These are phyloP conservation scores for Drosophila sulfurigaster DNA, from an alignment of 1,140 invertebrate genomes.

Conservation along the genomic window DNA sequence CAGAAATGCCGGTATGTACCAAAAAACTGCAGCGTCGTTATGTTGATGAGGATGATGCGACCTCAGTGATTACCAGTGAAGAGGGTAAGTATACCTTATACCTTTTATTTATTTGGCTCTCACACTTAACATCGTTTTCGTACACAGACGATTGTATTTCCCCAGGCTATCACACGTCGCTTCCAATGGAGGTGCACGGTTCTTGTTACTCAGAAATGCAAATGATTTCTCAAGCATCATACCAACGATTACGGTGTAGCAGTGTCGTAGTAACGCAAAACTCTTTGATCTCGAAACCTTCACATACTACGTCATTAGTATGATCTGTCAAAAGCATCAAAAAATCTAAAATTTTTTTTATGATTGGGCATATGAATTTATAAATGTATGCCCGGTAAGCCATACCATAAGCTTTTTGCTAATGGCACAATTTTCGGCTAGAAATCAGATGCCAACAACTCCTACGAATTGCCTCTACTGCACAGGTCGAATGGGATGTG, in stretches of 20 bases:
- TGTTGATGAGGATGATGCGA: slow-evolving; percentile 84
- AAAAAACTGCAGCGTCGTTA: slow-evolving; percentile 80
- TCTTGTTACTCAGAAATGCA: slow-evolving; percentile 90
- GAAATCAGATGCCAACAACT: slow-evolving; percentile 85
- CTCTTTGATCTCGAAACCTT: slow-evolving; percentile 92
- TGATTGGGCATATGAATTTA: slow-evolving; percentile 92
- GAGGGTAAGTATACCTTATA: slow-evolving; percentile 59
- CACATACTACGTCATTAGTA: slow-evolving; percentile 91
- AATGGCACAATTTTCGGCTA: slow-evolving; percentile 87
- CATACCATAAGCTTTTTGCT: slow-evolving; percentile 86
- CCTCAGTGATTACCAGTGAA: slow-evolving; percentile 84
- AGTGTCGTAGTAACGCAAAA: slow-evolving; percentile 89
- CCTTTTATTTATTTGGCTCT: background rate
- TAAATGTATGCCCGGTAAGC: slow-evolving; percentile 88
- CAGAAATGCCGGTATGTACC: slow-evolving; percentile 79
- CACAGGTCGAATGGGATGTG: slow-evolving; percentile 81
- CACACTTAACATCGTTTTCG: background rate
- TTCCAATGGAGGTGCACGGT: slow-evolving; percentile 91
- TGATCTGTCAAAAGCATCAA: slow-evolving; percentile 89
- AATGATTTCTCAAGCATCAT: slow-evolving; percentile 86
- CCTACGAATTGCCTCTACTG: slow-evolving; percentile 84
- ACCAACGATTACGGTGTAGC: slow-evolving; percentile 86
- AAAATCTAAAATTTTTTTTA: slow-evolving; percentile 92
- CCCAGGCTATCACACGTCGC: slow-evolving; percentile 83
- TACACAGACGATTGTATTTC: slow-evolving; percentile 82